Evolutionary conservation across 2,113 vertebrate genomes (phyloP), one percentile per base, ranked within the genome.

Genomic region (Sinosuthora webbiana): DNA sequence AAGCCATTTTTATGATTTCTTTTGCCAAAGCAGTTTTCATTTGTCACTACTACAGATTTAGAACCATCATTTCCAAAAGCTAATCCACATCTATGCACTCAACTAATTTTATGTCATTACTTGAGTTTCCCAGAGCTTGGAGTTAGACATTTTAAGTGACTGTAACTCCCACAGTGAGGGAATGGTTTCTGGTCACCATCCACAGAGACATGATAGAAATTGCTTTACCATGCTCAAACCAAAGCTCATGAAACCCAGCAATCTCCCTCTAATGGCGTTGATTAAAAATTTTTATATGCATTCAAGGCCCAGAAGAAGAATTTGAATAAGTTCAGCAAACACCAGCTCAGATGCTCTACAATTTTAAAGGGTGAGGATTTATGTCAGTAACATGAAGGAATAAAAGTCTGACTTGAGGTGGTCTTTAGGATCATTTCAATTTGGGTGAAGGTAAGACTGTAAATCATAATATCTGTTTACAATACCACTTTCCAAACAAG

Each of bases 201-300:
- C 13, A 50, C 39, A 67, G 3, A 91, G 68, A 45, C 6, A 33
- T 27, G 42, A 20, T 13, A 53, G 22, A 69, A 5, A 15, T 59
- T 55, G 13, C 15, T 86, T 63, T 67, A 60, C 11, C 52, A 0
- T 16, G 27, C 22, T 8, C 57, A 81, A 15, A 59, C 2, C 16
- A 87, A 83, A 74, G 13, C 33, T 57, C n/a, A 19, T 23, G 28
- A 69, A 57, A 60, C 8, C 21, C 50, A 80, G 6, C 3, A 31
- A 45, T 30, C 13, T 68, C 16, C 11, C 19, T 3, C n/a, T 44
- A 35, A 47, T 9, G 1, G 2, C 3, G 1, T 47, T 71, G 30
- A 60, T 15, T 33, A 39, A 57, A 67, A 65, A 45, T 44, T 6
- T 6, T 76, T 39, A 10, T 14, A 45, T 41, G 31, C 30, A 52